Base-by-base conservation (phyloP, 2,113 vertebrate genomes). In the Hystrix cristata region DNA sequence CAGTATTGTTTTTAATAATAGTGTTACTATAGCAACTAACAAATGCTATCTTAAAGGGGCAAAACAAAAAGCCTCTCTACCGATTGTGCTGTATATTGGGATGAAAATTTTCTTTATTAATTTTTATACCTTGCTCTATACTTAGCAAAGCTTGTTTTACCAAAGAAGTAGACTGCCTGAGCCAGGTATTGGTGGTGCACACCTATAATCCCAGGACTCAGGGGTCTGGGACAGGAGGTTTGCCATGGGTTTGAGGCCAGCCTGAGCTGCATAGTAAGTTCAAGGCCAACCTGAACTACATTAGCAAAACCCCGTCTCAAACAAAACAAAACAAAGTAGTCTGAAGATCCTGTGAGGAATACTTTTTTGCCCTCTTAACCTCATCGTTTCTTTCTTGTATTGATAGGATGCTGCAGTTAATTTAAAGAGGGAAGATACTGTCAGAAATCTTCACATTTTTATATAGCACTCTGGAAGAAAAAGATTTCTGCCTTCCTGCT, bases 1-100 rank as follows among this genome's bases (percentile, higher is more conserved):
- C 98, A 98, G 98, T 98, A 98, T 98, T 99, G 98, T 99, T 99
- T 99, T 99, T 98, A 98, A 97, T 98, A 99, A 98, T 99, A 99
- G 89, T 98, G 98, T 99, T 98, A 97, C 98, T 98, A 99, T 99
- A 98, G 99, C 98, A 99, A 98, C 98, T 93, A 97, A 98, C 94
- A 96, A 95, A 95, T 98, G 97, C 92, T 91, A 55, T 60, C 95
- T 92, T 92, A 98, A 98, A 34, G 82, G 78, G 65, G 27, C 57
- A 88, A 90, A 94, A 74, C 71, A 97, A 94, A 98, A 94, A 95
- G 72, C 85, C 74, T 96, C 88, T 97, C 87, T 71, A 55, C 64
- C 11, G n/a, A 43, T 96, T 94, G 85, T 94, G 57, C 90, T 97
- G 93, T 95, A 46, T 14, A 53, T 31, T 92, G 43, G 65, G 95